Evolutionary conservation across 1,140 invertebrate genomes (phyloP), one percentile per base, ranked within the genome.

Genomic region (Cyrtorhinus lividipennis): DNA sequence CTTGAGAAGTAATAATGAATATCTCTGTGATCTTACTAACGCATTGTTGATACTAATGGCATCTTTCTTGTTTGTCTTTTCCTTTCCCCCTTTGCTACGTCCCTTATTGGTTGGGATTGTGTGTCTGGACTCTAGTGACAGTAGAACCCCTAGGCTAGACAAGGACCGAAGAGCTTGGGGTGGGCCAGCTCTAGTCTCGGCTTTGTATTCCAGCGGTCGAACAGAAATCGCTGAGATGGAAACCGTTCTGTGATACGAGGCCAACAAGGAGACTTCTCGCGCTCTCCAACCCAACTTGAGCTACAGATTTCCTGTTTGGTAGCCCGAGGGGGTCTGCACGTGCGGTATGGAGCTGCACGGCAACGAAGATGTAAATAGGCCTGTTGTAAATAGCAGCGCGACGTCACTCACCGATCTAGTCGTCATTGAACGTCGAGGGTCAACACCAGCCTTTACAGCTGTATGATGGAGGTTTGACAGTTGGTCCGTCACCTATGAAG

Each of bases 161-260:
- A 53, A 53, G 48, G 48, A 53, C 12, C 10, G 48, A 20, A 53
- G 48, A n/a, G n/a, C n/a, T 10, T 53, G 12, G 48, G 10, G 20
- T 10, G 48, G 48, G 48, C 48, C 48, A 22, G 48, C 48, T 53
- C 48, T 53, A 53, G 48, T 53, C 48, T 53, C 48, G 8, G 48
- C 48, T 53, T 53, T 53, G 48, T 53, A 68, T 71, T 69, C 59
- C 69, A 81, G 78, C n/a, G 77, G 75, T 65, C 79, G 79, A 71
- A 86, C 83, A 67, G 83, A 85, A 77, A 84, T 86, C 66, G 86
- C 87, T 70, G 87, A 90, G 79, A 90, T 89, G 81, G 87, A 90
- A 79, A 90, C 87, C 71, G 87, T 90, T 79, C 86, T 90, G 81
- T 90, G 86, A 90, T 80, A 59, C 64, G 20, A 20, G 60, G 57